Base-by-base conservation (phyloP, 2,113 vertebrate species). In the Noctilio leporinus region DNA sequence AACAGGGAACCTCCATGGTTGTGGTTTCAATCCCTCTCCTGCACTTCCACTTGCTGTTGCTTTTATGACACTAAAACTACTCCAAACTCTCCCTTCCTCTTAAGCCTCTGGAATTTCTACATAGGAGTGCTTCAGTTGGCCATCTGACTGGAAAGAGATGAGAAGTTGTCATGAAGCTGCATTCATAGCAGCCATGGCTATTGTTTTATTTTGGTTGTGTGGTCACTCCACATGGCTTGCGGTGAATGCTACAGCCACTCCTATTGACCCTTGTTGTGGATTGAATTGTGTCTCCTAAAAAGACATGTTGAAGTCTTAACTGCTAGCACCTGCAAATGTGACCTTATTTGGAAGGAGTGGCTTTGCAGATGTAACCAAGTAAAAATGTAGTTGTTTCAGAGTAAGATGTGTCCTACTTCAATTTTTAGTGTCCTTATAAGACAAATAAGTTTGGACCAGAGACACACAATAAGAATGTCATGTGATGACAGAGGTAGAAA, bases 1-100 rank as follows among this genome's bases (percentile, higher is more conserved):
- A 49, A 5, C 65, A 64, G 3, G 59, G 10, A 4, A 3, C n/a
- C 3, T 19, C 70, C 0, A 0, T 17, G 19, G 3, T 8, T 62
- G 26, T 3, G 4, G 17, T n/a, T 33, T 28, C 20, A n/a, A 3
- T 12, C 26, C 28, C 35, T 38, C n/a, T 43, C 35, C n/a, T 43
- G 15, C 1, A 11, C 30, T 53, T 67, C 47, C 0, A 0, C 26
- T 33, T 69, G 62, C 62, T 30, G 38, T 49, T 19, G 28, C n/a
- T n/a, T 35, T 69, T 38, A 19, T n/a, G 35, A 45, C 20, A 35
- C 24, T 26, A 38, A 53, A 70, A 77, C 49, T 67, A 7, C n/a
- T 64, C n/a, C 43, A 78, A 30, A 91, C 40, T 28, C 38, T 65
- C 9, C 53, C 75, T n/a, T 62, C 62, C 64, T 62, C 55, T 43